Base-by-base conservation (phyloP, 2,888 invertebrate species). In the Amiota minor region DNA sequence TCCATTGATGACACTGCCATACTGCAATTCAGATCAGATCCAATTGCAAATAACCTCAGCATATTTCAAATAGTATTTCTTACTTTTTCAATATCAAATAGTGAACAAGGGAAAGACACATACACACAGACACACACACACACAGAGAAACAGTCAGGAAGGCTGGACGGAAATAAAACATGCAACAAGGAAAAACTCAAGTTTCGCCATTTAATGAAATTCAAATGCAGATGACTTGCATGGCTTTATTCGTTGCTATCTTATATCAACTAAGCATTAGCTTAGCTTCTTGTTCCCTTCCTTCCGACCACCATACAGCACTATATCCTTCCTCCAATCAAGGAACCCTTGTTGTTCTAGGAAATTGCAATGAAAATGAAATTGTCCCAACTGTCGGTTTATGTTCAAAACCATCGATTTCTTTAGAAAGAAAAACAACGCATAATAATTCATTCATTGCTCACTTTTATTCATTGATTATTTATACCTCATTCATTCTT, bases 341-440 rank as follows among this genome's bases (percentile, higher is more conserved):
- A 6, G 4, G 6, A 35, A 35, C 35, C 35, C 35, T 35, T 35
- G 35, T 35, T 35, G 35, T 35, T 35, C 2, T 35, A 50, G 67
- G 67, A 68, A 68, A 68, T 68, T 68, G 67, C 67, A 68, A 50
- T 23, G 67, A 50, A 68, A 53, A 68, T 68, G 45, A 68, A 68
- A 68, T 68, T 68, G 67, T 68, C 67, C 53, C 67, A 68, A 68
- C 35, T 68, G 67, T 47, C 23, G 12, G 50, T 68, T 11, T 16
- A 9, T 18, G 11, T 59, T 59, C 20, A 20, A 2, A 35, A 35
- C 6, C 35, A 35, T 35, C 35, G 35, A 35, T 35, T 35, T 35
- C 35, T 35, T 35, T 35, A 35, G 35, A 35, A 35, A 35, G 35
- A 35, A 35, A 53, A 53, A n/a, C n/a, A 53, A n/a, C 53, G n/a